A percentile compares a stretch with the other conserved stretches of the same genome.
These are phyloP conservation scores for Drosophila formosana DNA, from an alignment of 2,888 invertebrate genomes.

Conservation along the genomic window DNA sequence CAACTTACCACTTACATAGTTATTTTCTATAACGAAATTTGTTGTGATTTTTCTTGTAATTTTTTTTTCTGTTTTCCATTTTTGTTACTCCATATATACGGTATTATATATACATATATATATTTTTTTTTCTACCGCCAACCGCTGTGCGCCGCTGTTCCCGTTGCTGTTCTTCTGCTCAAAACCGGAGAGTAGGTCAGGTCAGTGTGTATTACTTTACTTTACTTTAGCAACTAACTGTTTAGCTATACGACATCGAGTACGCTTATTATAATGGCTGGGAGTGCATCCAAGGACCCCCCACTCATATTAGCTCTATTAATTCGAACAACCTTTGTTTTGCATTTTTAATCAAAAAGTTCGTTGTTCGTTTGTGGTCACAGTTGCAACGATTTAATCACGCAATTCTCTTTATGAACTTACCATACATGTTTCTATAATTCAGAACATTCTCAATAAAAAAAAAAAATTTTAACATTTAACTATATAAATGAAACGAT, in stretches of 20 bases:
- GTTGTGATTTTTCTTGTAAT: constrained; percentile 30
- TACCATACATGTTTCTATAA: too few relatives aligned
- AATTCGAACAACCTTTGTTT: constrained; percentile 22
- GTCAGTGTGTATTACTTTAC: constrained; percentile 71
- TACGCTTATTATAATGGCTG: background rate
- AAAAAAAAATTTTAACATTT: too few relatives aligned
- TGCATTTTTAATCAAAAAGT: constrained; percentile 28
- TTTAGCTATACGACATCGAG: constrained; percentile 32
- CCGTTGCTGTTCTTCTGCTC: constrained; percentile 32
- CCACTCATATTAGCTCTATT: constrained; percentile 21
- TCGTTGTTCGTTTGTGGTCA: constrained; percentile 10
- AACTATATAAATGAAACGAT: too few relatives aligned
- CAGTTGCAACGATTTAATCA: background rate
- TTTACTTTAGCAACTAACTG: constrained; percentile 49
- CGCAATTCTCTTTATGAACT: too few relatives aligned
- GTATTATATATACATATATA: constrained; percentile 16
- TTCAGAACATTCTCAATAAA: too few relatives aligned
- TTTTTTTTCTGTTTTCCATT: constrained; percentile 31
- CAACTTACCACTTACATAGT: constrained; percentile 30
- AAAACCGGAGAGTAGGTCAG: constrained; percentile 76
- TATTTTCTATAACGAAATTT: constrained; percentile 63
- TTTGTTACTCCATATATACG: constrained; percentile 12
- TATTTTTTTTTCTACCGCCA: constrained; percentile 40
- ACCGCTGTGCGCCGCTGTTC: constrained; percentile 63
- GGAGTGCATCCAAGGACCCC: background rate